phyloP scores from a whole-genome alignment of 2,888 invertebrate species.

The Caradrina kadenii region DNA sequence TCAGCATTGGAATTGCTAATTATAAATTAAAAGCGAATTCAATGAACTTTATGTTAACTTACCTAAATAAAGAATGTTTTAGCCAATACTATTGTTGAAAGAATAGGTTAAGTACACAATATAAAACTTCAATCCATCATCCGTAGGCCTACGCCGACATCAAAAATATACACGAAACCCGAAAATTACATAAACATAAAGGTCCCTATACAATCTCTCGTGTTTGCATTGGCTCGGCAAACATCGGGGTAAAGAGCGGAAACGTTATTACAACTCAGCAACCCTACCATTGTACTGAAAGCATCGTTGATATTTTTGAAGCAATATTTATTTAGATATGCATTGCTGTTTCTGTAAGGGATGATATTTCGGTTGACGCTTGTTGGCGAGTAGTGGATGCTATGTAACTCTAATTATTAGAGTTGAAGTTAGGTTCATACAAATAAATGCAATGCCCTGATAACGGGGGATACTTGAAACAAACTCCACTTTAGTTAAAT shows the following conservation, averaged over 20 bases:
- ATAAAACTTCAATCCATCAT: conserved; percentile 50
- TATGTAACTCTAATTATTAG: background rate
- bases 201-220: conserved; percentile 74
- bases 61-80: background rate
- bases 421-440: background rate
- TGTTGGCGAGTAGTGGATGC: conserved; percentile 50
- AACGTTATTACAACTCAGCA: conserved; percentile 84
- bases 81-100: conserved; percentile 5
- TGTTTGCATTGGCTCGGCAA: conserved; percentile 85
- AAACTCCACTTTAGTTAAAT: conserved; percentile 75
- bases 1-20: too few relatives aligned
- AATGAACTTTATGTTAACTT: too few relatives aligned
- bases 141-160: conserved; percentile 51
- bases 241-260: conserved; percentile 86
- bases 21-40: too few relatives aligned
- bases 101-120: conserved; percentile 5
- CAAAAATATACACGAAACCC: conserved; percentile 67
- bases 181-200: conserved; percentile 73
- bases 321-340: conserved; percentile 16
- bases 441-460: conserved; percentile 29
- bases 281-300: conserved; percentile 58
- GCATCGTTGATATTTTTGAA: conserved; percentile 2
- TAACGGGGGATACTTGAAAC: conserved; percentile 68
- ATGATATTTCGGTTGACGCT: accelerated
- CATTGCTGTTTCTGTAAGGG: conserved; percentile 51